Percentiles rank a stretch among this genome's conserved stretches.
These are phyloP conservation scores for Acanthosepion esculentum DNA, from an alignment of 2,888 invertebrate genomes.

Conservation along the genomic window DNA sequence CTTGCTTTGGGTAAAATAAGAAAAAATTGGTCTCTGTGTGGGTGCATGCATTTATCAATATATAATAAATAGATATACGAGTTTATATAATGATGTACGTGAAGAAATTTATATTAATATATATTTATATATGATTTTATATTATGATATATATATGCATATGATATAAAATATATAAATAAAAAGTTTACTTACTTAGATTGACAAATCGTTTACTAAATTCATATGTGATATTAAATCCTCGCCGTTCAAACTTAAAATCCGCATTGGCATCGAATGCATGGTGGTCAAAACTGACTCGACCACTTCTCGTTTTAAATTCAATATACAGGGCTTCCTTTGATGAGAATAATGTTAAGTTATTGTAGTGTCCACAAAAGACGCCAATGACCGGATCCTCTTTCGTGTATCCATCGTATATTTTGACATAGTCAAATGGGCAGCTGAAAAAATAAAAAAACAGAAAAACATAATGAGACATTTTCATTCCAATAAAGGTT, in stretches of 20 bases:
- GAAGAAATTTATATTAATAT: too few relatives aligned
- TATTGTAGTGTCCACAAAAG: conserved; percentile 97
- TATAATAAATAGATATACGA: too few relatives aligned
- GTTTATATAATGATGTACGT: too few relatives aligned
- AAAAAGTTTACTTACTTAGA: conserved; percentile 83
- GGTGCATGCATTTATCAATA: too few relatives aligned
- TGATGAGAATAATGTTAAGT: conserved; percentile 93
- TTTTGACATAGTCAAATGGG: conserved; percentile 97
- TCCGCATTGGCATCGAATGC: conserved; percentile 65
- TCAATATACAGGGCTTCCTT: conserved; percentile 91
- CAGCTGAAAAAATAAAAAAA: conserved; percentile 82
- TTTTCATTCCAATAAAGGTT: neutral
- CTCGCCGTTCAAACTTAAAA: conserved; percentile 86
- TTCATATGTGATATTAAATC: conserved; percentile 98
- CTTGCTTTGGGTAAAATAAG: too few relatives aligned
- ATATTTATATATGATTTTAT: too few relatives aligned
- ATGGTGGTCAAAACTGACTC: conserved; percentile 75
- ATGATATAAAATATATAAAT: neutral
- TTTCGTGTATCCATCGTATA: conserved; percentile 94
- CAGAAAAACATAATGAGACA: neutral
- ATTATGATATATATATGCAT: too few relatives aligned
- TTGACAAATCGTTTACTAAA: conserved; percentile 99
- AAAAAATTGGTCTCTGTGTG: too few relatives aligned
- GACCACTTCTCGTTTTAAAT: conserved; percentile 91
- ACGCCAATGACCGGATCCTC: conserved; percentile 93